These are phyloP conservation scores for Pseudanteris insignis DNA, from an alignment of 2,888 invertebrate species.

Conservation along the genomic window DNA sequence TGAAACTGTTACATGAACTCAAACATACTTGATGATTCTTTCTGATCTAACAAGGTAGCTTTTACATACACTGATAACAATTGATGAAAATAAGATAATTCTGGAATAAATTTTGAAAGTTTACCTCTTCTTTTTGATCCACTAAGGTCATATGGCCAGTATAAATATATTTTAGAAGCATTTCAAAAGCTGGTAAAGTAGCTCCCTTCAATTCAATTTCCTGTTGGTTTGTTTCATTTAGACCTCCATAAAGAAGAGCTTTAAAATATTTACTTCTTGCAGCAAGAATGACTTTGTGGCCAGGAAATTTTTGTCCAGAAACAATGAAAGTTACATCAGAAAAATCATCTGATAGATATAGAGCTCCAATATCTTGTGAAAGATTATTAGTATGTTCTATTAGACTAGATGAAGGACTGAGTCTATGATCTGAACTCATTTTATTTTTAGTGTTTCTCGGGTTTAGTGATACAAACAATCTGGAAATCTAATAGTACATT, in stretches of 20 bases:
- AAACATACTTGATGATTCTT: no score
- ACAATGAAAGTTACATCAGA: constrained; percentile 90
- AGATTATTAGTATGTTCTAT: constrained; percentile 77
- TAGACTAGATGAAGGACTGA: constrained; percentile 67
- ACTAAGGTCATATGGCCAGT: constrained; percentile 78
- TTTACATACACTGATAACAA: no score
- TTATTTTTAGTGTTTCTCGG: constrained; percentile 18
- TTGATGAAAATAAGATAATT: no score
- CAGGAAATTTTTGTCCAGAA: constrained; percentile 76
- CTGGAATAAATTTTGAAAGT: no score
- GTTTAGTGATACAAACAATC: no score
- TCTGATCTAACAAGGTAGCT: no score
- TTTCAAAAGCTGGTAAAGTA: constrained; percentile 84
- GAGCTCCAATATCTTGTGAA: constrained; percentile 85
- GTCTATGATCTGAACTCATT: constrained; percentile 63
- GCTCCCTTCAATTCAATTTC: constrained; percentile 89
- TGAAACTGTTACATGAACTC: no score
- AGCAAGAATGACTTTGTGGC: constrained; percentile 88
- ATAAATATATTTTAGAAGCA: constrained; percentile 94
- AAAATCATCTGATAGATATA: constrained; percentile 88
- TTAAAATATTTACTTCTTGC: constrained; percentile 96
- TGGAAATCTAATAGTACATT: no score
- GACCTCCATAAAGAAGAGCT: constrained; percentile 82
- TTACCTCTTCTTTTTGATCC: constrained; percentile 70
- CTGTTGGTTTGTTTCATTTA: constrained; percentile 77